Base-by-base conservation (phyloP, 2,888 invertebrate species). In the Schizaphis graminum region DNA sequence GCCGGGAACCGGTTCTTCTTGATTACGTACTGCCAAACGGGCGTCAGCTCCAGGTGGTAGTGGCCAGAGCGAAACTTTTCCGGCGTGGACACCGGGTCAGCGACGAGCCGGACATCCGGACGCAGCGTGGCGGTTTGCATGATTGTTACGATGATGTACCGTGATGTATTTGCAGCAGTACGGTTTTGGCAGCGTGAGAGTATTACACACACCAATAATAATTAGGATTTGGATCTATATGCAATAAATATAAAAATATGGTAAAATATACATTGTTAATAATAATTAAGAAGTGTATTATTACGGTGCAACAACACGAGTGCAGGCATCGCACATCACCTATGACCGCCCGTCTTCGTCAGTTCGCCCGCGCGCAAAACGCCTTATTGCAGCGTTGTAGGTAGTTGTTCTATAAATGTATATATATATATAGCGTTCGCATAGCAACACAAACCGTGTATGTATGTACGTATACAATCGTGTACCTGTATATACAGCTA, bases 1-100 rank as follows among this genome's bases (percentile, higher is more conserved):
- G 97, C 97, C 85, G 98, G 98, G 94, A 98, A 96, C 93, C 97
- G 97, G 94, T 97, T 97, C 94, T 97, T 97, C 94, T 98, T 96
- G 89, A 98, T 97, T 95, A 98, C 97, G 95, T 98, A 97, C 96
- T 98, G 98, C 98, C 98, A 98, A 21, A 98, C 96, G 91, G 98
- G 97, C 89, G 98, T 98, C 94, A 98, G 96, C 95, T 96, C 97
- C 94, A 96, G 96, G 5, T 96, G 94, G 89, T 90, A 91, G 61
- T 91, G 94, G 24, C 90, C 90, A 28, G 94, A 86, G 11, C 90
- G 90, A 61, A 94, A 94, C 28, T 90, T 94, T 26, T 94, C 94
- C 53, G 94, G 94, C 7, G 94, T 94, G 11, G 94, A 85, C 2
- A 91, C 90, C 24, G 94, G 94, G 49, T 86, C 94, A 10, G 91